A percentile compares a stretch with the other conserved stretches of the same genome.
phyloP scores from a whole-genome alignment of 2,888 invertebrate genomes.

The Orthosia gracilis region DNA sequence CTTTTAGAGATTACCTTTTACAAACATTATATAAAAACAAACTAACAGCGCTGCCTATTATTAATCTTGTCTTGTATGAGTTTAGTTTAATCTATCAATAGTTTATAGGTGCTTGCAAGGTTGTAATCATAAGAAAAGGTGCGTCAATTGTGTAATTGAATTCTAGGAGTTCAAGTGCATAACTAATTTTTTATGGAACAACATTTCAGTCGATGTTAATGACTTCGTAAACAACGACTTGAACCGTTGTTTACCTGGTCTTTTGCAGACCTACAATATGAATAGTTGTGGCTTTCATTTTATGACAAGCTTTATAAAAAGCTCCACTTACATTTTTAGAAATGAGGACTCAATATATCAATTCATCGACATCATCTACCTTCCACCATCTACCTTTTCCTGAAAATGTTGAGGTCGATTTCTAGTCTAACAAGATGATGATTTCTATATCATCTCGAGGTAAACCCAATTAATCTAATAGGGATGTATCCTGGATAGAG shows the following conservation, averaged over 20 bases:
- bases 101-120: not conserved
- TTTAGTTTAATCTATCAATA: conserved; percentile 23
- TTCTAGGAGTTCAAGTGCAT: conserved; percentile 25
- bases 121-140: not conserved
- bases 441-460: too few relatives aligned
- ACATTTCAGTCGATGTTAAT: not conserved
- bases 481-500: too few relatives aligned
- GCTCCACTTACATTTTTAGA: not conserved
- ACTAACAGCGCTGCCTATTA: not conserved
- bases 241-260: not conserved
- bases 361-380: too few relatives aligned
- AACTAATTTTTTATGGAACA: conserved; percentile 23
- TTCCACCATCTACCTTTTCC: too few relatives aligned
- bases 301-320: not conserved
- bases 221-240: not conserved
- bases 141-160: conserved; percentile 5
- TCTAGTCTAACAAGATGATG: too few relatives aligned
- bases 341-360: not conserved
- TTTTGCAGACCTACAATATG: not conserved
- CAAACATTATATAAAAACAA: not conserved
- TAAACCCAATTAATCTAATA: too few relatives aligned
- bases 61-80: not conserved
- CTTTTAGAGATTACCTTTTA: not conserved
- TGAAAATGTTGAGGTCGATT: too few relatives aligned
- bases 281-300: not conserved